These are phyloP conservation scores for Nyleta sp. DNA, from an alignment of 2,888 invertebrate genomes.

Conservation along the genomic window DNA sequence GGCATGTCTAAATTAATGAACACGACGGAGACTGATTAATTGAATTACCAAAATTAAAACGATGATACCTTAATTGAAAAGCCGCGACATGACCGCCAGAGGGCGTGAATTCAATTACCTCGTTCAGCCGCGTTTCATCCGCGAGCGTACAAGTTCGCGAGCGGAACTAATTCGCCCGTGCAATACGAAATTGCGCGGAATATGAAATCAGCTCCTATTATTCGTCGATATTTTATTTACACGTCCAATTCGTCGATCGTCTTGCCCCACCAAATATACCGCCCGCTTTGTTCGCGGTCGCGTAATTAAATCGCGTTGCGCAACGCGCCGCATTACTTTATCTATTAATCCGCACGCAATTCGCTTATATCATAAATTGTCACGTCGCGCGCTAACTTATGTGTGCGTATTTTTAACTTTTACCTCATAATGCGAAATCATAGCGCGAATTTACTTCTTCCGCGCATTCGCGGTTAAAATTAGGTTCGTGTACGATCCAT, in stretches of 20 bases:
- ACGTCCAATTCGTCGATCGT: not conserved
- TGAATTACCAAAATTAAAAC: too few relatives aligned
- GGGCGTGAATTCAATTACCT: not conserved
- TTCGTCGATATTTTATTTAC: conserved; percentile 11
- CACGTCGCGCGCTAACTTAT: conserved; percentile 13
- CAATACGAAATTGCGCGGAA: not conserved
- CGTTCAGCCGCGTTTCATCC: not conserved
- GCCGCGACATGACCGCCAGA: too few relatives aligned
- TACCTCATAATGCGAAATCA: conserved; percentile 15
- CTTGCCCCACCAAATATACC: conserved; percentile 1
- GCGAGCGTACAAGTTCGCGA: not conserved
- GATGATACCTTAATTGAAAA: too few relatives aligned
- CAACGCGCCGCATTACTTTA: conserved; percentile 26
- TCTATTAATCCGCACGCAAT: conserved; percentile 39
- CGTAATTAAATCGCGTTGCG: conserved; percentile 33
- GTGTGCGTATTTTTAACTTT: conserved; percentile 26
- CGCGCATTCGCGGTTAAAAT: not conserved
- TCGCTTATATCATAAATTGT: conserved; percentile 38
- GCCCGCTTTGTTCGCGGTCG: not conserved
- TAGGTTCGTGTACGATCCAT: too few relatives aligned
- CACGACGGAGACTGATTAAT: too few relatives aligned
- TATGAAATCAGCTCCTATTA: not conserved
- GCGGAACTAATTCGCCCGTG: too few relatives aligned
- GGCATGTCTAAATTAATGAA: too few relatives aligned
- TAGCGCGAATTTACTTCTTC: not conserved